Percentiles rank a stretch among this genome's conserved stretches.
These are phyloP conservation scores for Cetoscarus ocellatus DNA, from an alignment of 2,797 vertebrate genomes.

Conservation along the genomic window DNA sequence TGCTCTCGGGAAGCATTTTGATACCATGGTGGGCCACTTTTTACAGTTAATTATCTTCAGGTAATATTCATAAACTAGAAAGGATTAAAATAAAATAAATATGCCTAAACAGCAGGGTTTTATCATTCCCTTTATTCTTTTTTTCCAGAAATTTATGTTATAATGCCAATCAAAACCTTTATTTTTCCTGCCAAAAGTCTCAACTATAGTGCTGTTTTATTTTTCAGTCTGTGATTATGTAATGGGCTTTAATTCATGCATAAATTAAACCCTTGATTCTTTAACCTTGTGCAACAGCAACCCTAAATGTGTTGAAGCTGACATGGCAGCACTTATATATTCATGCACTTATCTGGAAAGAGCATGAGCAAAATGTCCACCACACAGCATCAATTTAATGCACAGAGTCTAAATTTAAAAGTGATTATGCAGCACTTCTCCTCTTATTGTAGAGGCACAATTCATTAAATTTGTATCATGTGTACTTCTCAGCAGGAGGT, in stretches of 20 bases:
- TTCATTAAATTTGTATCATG: constrained; percentile 53
- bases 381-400: constrained; percentile 2
- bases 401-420: constrained; percentile 44
- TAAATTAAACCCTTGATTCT: too few relatives aligned
- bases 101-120: too few relatives aligned
- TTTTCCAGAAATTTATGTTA: not conserved
- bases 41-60: too few relatives aligned
- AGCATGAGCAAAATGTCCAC: constrained; percentile 18
- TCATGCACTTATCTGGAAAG: not conserved
- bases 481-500: constrained; percentile 7
- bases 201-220: not conserved
- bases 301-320: constrained; percentile 2
- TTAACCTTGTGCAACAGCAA: not conserved
- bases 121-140: too few relatives aligned
- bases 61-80: too few relatives aligned
- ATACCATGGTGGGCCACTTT: too few relatives aligned
- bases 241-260: too few relatives aligned
- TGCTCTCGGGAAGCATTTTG: too few relatives aligned
- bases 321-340: constrained; percentile 1
- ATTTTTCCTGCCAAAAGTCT: not conserved
- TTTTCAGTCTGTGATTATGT: not conserved
- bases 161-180: not conserved
- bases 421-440: constrained; percentile 40
- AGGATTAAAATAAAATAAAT: too few relatives aligned
- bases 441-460: constrained; percentile 2